Evolutionary conservation across 1,140 invertebrate species (phyloP), one percentile per base, ranked within the genome.

Genomic region (Rhopalosiphum maidis): DNA sequence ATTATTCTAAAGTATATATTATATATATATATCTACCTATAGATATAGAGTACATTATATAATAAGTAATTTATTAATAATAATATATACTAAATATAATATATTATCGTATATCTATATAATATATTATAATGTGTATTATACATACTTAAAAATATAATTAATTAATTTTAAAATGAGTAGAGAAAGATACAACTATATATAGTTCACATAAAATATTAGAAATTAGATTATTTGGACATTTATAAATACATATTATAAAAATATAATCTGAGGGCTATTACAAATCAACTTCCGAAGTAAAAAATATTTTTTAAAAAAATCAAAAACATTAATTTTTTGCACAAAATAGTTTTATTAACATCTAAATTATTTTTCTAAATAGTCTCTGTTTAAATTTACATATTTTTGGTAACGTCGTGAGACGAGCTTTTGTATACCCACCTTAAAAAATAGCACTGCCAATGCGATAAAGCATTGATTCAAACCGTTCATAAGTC

Each of bases 361-460:
- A 83, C 18, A 83, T 91, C 43, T 82, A 77, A 43, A 55, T 88
- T 93, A 93, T 91, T 93, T 93, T 91, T 93, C 60, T 77, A 93
- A 55, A 86, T 93, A 46, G 46, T 94, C 43, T 46, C 8, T 21
- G 43, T 60, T 87, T 87, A 93, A 86, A 68, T 93, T 25, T 87
- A 89, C 30, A 43, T 22, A 93, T 87, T 87, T 94, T 83, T 90
- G 46, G 6, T 82, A 91, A 55, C 30, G n/a, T 37, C 30, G n/a
- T 37, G 89, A 23, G 37, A 94, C 51, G 37, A 94, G 51, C 25
- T 51, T 94, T 90, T 91, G 48, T 35, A 91, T 83, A 91, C 89
- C 89, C 43, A 48, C 43, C 46, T 90, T 85, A 83, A 55, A 85
- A 83, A 90, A 91, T 6, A 15, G 37, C 30, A 88, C 68, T 22